Percentiles rank a stretch among this genome's conserved stretches.
Conservation (phyloP, 2,113 vertebrate genomes). For the Apodemus sylvaticus region DNA sequence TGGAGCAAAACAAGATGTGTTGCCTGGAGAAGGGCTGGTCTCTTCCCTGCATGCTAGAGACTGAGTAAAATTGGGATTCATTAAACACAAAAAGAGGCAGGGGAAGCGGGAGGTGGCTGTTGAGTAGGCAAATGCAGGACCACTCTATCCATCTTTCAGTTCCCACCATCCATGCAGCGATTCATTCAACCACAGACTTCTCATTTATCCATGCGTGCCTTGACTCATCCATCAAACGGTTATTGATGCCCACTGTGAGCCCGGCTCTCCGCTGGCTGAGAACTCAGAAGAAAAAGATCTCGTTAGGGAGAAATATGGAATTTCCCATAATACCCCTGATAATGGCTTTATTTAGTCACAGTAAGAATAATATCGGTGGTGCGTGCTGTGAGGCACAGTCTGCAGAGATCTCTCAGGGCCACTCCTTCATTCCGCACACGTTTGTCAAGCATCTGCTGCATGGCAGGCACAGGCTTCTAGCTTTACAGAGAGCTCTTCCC, state of each 20-base stretch:
- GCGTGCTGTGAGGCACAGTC: slow-evolving; percentile 47
- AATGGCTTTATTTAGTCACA: slow-evolving; percentile 72
- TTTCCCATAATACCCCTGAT: slow-evolving; percentile 75
- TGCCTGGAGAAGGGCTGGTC: background rate
- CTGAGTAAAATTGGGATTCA: slow-evolving; percentile 18
- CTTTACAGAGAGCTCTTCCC: slow-evolving; percentile 68
- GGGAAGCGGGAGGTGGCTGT: background rate
- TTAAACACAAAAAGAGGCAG: background rate
- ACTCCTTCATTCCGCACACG: slow-evolving; percentile 73
- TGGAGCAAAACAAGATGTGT: background rate
- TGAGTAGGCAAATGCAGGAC: slow-evolving; percentile 6
- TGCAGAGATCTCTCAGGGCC: slow-evolving; percentile 61
- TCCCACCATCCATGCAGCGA: background rate
- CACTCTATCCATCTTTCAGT: slow-evolving; percentile 28
- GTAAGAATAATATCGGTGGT: slow-evolving; percentile 66
- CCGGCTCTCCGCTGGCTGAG: slow-evolving; percentile 23
- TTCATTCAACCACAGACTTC: background rate
- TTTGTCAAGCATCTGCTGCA: slow-evolving; percentile 54
- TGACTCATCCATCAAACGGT: slow-evolving; percentile 62
- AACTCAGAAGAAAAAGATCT: slow-evolving; percentile 71
- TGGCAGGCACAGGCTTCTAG: slow-evolving; percentile 59
- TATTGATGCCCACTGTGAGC: slow-evolving; percentile 69
- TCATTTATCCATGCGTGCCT: slow-evolving; percentile 38
- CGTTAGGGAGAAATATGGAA: slow-evolving; percentile 76
- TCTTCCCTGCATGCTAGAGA: background rate